A percentile compares a stretch with the other conserved stretches of the same genome.
These are phyloP conservation scores for Cotesia glomerata DNA, from an alignment of 1,140 invertebrate genomes.

Conservation along the genomic window DNA sequence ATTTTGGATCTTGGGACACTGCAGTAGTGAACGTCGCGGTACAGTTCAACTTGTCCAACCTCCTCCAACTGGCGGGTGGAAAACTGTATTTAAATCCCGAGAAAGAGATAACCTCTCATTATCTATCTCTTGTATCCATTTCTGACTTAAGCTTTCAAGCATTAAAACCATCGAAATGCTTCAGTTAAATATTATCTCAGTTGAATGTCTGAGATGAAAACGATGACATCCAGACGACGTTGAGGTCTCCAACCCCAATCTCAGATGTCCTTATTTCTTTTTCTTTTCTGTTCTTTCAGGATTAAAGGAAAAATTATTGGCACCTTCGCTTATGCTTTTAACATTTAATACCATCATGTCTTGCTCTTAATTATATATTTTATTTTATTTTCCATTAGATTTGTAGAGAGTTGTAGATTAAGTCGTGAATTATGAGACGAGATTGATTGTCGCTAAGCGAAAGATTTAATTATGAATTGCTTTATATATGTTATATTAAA, in stretches of 20 bases:
- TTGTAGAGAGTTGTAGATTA: no score
- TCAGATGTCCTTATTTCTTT: neutral
- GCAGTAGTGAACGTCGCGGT: neutral
- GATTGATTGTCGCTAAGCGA: no score
- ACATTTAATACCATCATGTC: no score
- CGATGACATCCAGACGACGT: neutral
- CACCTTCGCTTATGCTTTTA: neutral
- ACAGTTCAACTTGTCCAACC: neutral
- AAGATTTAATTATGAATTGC: no score
- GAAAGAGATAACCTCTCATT: neutral
- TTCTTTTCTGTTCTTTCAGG: neutral
- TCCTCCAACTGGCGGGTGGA: neutral
- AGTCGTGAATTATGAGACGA: no score
- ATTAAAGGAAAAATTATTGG: neutral
- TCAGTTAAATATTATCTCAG: neutral
- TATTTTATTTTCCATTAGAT: no score
- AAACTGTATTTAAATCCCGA: neutral
- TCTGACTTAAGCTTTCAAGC: conserved; percentile 1
- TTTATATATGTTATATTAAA: no score
- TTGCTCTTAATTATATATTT: no score
- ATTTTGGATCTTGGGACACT: neutral
- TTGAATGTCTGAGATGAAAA: conserved; percentile 28
- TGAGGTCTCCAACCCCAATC: conserved; percentile 13
- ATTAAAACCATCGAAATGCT: conserved; percentile 12
- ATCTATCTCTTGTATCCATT: conserved; percentile 5